Conservation (phyloP, 2,797 vertebrate species). For the Sitta carolinensis region DNA sequence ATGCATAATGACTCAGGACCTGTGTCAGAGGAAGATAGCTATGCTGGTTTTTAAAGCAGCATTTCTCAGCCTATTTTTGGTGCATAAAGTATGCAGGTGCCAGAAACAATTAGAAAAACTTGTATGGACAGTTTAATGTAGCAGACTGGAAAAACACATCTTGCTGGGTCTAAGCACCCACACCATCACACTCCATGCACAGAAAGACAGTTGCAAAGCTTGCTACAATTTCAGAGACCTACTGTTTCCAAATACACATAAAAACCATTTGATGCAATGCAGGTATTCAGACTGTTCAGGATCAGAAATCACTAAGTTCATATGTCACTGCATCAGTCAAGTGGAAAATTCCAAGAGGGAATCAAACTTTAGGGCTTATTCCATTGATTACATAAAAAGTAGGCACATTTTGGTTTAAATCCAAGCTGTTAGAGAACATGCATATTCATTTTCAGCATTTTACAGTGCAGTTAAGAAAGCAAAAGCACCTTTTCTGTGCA, state of each 20-base stretch:
- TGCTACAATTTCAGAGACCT: background rate
- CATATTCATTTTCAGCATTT: background rate
- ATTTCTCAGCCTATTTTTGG: background rate
- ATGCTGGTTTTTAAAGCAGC: background rate
- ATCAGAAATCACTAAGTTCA: background rate
- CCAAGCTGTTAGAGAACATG: background rate
- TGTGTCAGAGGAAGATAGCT: background rate
- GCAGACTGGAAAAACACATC: background rate
- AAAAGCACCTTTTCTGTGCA: constrained; percentile 6
- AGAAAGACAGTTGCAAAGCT: background rate
- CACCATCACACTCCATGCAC: background rate
- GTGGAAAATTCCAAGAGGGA: background rate
- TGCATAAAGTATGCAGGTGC: background rate
- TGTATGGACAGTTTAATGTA: background rate
- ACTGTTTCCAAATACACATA: background rate
- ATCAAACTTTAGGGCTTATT: background rate
- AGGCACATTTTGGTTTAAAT: constrained; percentile 12
- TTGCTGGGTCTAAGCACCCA: background rate
- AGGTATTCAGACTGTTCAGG: background rate
- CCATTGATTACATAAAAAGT: background rate
- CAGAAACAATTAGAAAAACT: background rate
- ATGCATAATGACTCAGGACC: background rate
- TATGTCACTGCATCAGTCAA: background rate
- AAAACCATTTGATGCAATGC: background rate
- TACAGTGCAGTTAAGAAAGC: constrained; percentile 16